phyloP scores from a whole-genome alignment of 1,140 invertebrate species.

The Physella acuta region DNA sequence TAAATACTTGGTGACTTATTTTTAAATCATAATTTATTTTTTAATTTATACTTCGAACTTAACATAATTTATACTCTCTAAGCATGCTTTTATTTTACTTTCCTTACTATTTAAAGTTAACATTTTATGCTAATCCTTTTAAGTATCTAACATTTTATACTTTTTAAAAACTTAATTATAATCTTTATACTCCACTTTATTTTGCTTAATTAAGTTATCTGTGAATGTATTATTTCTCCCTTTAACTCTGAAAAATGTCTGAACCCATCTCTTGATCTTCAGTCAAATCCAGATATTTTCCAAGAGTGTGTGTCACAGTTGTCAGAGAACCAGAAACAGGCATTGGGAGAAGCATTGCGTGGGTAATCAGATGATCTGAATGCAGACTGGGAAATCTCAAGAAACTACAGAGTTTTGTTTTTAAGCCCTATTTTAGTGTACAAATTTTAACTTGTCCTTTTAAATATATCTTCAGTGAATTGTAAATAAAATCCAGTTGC shows the following conservation, averaged over 20 bases:
- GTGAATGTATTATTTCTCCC: too few species aligned
- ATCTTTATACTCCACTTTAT: too few species aligned
- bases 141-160: too few species aligned
- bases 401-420: too few species aligned
- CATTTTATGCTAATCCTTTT: not conserved
- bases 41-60: not conserved
- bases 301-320: constrained; percentile 77
- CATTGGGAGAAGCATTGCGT: constrained; percentile 64
- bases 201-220: not conserved
- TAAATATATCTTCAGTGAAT: too few species aligned
- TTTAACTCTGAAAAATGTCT: too few species aligned
- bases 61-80: not conserved
- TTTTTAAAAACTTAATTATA: too few species aligned
- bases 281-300: constrained; percentile 79
- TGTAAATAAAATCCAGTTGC: too few species aligned
- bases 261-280: constrained; percentile 55
- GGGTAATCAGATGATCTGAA: too few species aligned
- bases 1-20: not conserved
- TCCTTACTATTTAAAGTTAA: not conserved
- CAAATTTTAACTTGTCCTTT: too few species aligned
- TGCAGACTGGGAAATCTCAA: too few species aligned
- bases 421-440: too few species aligned
- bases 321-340: constrained; percentile 77
- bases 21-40: not conserved
- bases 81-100: not conserved